Percentiles rank a stretch among this genome's conserved stretches.
Conservation (phyloP, 2,113 vertebrate genomes). For the Regulus satrapa region DNA sequence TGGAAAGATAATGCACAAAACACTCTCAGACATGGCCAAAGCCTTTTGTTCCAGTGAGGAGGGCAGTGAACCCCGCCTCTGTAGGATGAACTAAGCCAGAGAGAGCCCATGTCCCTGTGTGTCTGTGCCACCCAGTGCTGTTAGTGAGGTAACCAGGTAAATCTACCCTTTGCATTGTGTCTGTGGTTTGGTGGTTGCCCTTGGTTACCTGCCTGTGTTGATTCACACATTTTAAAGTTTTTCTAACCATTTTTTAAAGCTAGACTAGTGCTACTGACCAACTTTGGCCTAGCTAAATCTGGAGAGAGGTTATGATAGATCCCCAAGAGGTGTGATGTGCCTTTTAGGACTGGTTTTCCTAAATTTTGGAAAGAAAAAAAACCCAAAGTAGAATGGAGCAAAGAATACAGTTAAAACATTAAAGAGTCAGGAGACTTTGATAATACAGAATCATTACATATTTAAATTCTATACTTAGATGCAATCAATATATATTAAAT, state of each 20-base stretch:
- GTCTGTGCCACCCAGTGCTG: fast-evolving
- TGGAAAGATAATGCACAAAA: no score
- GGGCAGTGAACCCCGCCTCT: background rate
- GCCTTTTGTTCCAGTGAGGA: background rate
- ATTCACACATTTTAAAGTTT: background rate
- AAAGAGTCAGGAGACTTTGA: background rate
- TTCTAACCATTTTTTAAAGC: background rate
- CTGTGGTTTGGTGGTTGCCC: background rate
- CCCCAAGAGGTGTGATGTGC: background rate
- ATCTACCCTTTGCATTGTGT: background rate
- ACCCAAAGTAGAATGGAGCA: background rate
- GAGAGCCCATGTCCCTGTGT: background rate
- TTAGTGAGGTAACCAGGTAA: background rate
- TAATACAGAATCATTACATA: background rate
- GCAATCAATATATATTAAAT: background rate
- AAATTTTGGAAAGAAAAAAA: background rate
- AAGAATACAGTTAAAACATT: background rate
- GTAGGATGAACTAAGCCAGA: background rate
- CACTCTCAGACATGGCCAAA: background rate
- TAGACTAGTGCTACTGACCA: background rate
- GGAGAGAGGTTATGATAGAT: background rate
- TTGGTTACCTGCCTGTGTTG: background rate
- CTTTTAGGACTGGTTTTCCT: background rate
- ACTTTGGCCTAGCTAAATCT: background rate
- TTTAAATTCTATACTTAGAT: background rate